Conservation (phyloP, 1,140 invertebrate genomes). For the Acromyrmex heyeri region DNA sequence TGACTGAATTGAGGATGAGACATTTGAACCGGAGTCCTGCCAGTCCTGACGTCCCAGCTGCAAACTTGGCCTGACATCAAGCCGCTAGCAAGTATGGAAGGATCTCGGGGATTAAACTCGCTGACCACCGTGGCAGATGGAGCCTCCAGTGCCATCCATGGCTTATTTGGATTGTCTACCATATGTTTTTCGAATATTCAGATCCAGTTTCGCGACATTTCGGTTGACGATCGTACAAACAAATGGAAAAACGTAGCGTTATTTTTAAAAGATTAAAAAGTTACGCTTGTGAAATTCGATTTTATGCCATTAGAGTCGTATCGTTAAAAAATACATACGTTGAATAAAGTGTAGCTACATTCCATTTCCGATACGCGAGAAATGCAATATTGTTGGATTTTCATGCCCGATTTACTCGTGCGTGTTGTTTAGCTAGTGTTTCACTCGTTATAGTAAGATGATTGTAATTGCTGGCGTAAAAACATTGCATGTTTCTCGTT, state of each 20-base stretch:
- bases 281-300: constrained; percentile 17
- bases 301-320: constrained; percentile 33
- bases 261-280: constrained; percentile 41
- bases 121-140: constrained; percentile 92
- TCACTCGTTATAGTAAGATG: constrained; percentile 36
- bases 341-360: constrained; percentile 28
- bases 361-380: constrained; percentile 40
- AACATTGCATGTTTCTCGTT: constrained; percentile 35
- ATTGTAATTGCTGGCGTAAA: neutral
- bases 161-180: constrained; percentile 95
- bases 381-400: constrained; percentile 27
- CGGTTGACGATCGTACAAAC: constrained; percentile 15
- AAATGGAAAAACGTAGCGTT: constrained; percentile 14
- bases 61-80: constrained; percentile 95
- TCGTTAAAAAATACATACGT: constrained; percentile 6
- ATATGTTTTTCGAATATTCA: constrained; percentile 44
- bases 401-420: neutral
- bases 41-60: constrained; percentile 92
- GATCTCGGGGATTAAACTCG: constrained; percentile 97
- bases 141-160: constrained; percentile 92
- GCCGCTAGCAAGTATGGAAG: constrained; percentile 94
- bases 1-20: constrained; percentile 81
- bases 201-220: constrained; percentile 21
- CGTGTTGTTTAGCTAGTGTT: neutral
- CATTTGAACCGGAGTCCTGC: constrained; percentile 88